phyloP scores from a whole-genome alignment of 2,888 invertebrate species.

The Nemurella pictetii region DNA sequence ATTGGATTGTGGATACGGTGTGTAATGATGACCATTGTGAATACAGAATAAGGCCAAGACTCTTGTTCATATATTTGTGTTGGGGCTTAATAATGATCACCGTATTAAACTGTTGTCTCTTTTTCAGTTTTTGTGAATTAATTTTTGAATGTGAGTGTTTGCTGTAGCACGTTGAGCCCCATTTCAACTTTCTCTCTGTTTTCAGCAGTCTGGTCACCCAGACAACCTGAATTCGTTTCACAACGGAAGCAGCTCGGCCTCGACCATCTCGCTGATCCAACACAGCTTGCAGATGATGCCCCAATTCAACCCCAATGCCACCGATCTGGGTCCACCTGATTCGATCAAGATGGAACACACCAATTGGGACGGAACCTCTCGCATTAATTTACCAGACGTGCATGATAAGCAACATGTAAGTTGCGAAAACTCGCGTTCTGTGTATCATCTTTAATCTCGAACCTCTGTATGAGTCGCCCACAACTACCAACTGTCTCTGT shows the following conservation, averaged over 20 bases:
- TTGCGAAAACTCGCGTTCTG: constrained; percentile 7
- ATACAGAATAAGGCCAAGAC: too few relatives aligned
- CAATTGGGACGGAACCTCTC: constrained; percentile 40
- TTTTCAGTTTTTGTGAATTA: too few relatives aligned
- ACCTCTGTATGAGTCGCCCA: constrained; percentile 4
- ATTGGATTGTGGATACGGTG: too few relatives aligned
- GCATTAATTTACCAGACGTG: constrained; percentile 38
- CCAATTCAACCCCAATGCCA: constrained; percentile 37
- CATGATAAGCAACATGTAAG: constrained; percentile 43
- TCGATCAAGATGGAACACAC: constrained; percentile 41
- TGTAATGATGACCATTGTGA: too few relatives aligned
- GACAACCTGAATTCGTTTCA: constrained; percentile 52
- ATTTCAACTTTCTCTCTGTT: background rate
- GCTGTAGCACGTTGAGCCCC: too few relatives aligned
- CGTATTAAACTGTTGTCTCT: too few relatives aligned
- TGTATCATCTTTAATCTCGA: constrained; percentile 20
- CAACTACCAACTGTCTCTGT: constrained; percentile 10
- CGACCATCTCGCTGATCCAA: constrained; percentile 40
- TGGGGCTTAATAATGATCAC: too few relatives aligned
- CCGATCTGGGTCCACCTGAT: constrained; percentile 41
- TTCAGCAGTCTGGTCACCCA: constrained; percentile 44
- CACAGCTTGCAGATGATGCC: constrained; percentile 39
- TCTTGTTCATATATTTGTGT: too few relatives aligned
- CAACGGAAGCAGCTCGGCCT: constrained; percentile 47
- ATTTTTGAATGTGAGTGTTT: too few relatives aligned